Evolutionary conservation across 2,797 vertebrate species (phyloP).

Genomic region (Malurus leucopterus): DNA sequence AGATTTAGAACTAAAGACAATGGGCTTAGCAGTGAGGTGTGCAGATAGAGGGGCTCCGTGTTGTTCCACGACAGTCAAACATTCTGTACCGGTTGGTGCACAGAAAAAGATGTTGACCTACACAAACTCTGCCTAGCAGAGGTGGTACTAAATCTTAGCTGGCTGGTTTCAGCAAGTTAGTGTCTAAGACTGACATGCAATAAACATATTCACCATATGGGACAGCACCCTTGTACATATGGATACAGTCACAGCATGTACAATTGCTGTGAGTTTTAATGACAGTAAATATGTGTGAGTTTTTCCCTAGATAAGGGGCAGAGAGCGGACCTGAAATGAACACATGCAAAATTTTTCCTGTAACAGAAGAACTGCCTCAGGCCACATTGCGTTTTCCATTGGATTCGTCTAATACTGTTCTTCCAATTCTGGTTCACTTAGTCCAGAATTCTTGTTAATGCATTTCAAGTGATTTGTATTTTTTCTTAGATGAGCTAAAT

Average conservation of each 20-base stretch:
- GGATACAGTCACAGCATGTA: background rate
- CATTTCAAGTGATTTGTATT: conserved; percentile 4
- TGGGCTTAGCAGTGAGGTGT: background rate
- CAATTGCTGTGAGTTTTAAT: background rate
- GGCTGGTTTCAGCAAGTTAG: background rate
- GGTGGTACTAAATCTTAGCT: background rate
- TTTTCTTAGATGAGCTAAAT: conserved; percentile 20
- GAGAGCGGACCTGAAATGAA: background rate
- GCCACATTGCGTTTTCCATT: background rate
- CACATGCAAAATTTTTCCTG: background rate
- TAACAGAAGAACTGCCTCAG: background rate
- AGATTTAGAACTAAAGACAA: background rate
- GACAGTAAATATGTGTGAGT: background rate
- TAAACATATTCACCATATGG: background rate
- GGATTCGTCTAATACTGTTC: background rate
- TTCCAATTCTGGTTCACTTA: background rate
- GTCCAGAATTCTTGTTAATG: background rate
- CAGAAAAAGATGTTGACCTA: background rate
- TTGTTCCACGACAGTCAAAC: background rate
- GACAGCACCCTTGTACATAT: background rate
- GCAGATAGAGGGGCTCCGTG: rapidly evolving
- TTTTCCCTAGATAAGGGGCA: background rate
- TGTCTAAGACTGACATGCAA: background rate
- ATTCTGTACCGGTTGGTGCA: rapidly evolving
- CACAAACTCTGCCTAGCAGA: background rate